phyloP scores from a whole-genome alignment of 2,797 vertebrate species.

The Pterois miles region DNA sequence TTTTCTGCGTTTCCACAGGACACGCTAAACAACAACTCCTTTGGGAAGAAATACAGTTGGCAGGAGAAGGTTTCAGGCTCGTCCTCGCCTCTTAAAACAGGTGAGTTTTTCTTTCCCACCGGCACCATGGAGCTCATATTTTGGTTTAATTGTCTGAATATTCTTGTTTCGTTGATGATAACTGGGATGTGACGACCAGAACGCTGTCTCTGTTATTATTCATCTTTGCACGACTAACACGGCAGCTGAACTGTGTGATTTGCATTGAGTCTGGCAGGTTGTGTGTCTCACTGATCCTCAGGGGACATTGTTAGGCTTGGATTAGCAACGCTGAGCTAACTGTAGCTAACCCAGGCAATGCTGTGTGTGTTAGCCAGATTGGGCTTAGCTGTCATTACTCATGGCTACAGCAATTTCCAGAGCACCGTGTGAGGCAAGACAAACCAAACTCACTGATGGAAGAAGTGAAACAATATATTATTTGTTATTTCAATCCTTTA shows the following conservation, averaged over 20 bases:
- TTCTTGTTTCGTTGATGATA: background rate
- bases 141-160: background rate
- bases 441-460: background rate
- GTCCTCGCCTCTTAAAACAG: slow-evolving; percentile 93
- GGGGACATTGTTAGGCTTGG: slow-evolving; percentile 9
- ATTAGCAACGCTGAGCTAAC: slow-evolving; percentile 34
- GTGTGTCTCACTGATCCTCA: slow-evolving; percentile 8
- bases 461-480: background rate
- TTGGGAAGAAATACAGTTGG: slow-evolving; percentile 99
- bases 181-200: background rate
- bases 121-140: background rate
- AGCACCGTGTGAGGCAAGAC: slow-evolving; percentile 19
- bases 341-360: slow-evolving; percentile 7
- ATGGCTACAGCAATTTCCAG: slow-evolving; percentile 28
- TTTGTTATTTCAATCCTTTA: background rate
- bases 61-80: slow-evolving; percentile 96
- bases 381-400: slow-evolving; percentile 48
- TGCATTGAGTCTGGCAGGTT: slow-evolving; percentile 12
- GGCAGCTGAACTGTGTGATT: slow-evolving; percentile 9
- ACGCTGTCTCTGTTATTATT: background rate
- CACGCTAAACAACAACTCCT: slow-evolving; percentile 98
- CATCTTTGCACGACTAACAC: background rate
- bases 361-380: slow-evolving; percentile 14
- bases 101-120: slow-evolving; percentile 77
- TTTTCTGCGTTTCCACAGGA: slow-evolving; percentile 83